Base-by-base conservation (phyloP, 2,888 invertebrate genomes). In the Epicampocera succincta region DNA sequence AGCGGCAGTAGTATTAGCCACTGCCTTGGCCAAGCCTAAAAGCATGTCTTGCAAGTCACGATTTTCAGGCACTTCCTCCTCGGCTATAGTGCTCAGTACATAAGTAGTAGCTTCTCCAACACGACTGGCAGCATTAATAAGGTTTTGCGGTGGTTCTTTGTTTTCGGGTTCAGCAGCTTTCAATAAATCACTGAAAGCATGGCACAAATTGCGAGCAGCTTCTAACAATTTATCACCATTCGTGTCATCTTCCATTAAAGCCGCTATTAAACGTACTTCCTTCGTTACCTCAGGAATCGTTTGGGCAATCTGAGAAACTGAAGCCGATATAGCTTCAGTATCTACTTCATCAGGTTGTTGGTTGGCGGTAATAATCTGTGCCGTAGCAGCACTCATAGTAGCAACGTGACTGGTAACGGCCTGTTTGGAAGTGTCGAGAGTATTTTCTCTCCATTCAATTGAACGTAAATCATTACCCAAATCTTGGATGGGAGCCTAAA, bases 341-440 rank as follows among this genome's bases (percentile, higher is more conserved):
- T 99, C 98, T 9, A 98, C 96, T 86, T 98, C 98, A 85, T 97
- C 97, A 0, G 95, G 94, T 92, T 95, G 95, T 92, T 95, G 95
- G 2, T 96, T 95, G 0, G 98, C 98, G 0, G 97, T 97, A 76
- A 98, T 96, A 63, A 99, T 96, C 91, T 99, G 98, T 9, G 99
- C 99, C 0, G 99, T 99, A 73, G 99, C 99, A 0, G 99, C 99
- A 92, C 97, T 99, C 98, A 99, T 99, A 77, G 99, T 99, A 5
- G 99, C 99, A 86, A 99, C 96, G 91, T 99, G 98, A 68, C 98
- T 98, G 84, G 97, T 97, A 74, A 99, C 97, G 85, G 96, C 97
- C 92, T 99, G 99, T 91, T 97, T 97, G 91, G 97, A 97, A 72
- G 98, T 96, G 91, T 98, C 99, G 91, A 98, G 92, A 1, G 96